Evolutionary conservation across 2,888 invertebrate genomes (phyloP), one percentile per base, ranked within the genome.

Genomic region (Agapostemon virescens): DNA sequence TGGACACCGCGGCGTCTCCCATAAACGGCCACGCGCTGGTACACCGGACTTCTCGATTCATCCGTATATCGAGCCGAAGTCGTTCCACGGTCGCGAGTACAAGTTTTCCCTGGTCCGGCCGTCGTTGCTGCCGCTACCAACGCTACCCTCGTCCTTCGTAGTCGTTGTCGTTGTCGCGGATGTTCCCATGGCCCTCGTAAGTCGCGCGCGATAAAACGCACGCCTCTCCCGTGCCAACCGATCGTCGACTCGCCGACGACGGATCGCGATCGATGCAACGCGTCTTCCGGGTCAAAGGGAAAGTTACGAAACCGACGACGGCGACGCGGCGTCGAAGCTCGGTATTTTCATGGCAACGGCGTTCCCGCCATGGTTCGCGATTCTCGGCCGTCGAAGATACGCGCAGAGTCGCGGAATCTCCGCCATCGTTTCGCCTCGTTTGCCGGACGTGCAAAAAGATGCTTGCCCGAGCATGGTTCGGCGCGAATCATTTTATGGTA

Each of bases 21-120:
- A 88, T 89, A 89, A 89, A 89, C 89, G 87, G 89, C 87, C 89
- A 89, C 88, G 89, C 86, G 89, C 86, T 77, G 79, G 52, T 75
- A 63, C n/a, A n/a, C 66, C 75, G 58, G 72, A 40, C 61, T 30
- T 69, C 72, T 70, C 77, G 81, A 84, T 85, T 85, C 85, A 77
- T 66, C 72, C 69, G 72, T 76, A 58, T 40, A 66, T 64, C 45
- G 55, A 40, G 49, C 55, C 63, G 23, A n/a, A 45, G 67, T 72
- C 80, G 79, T 77, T 76, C 79, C 78, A 72, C 72, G 69, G 63
- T 74, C 68, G 63, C 78, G 64, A 72, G 69, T 83, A 73, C 83
- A 38, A 80, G 82, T 80, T 82, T 78, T 63, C 40, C 33, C 49
- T 61, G 67, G 36, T 23, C 30, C n/a, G n/a, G n/a, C n/a, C n/a